These are phyloP conservation scores for Sebastes cheni DNA, from an alignment of 2,797 vertebrate species.

Conservation along the genomic window DNA sequence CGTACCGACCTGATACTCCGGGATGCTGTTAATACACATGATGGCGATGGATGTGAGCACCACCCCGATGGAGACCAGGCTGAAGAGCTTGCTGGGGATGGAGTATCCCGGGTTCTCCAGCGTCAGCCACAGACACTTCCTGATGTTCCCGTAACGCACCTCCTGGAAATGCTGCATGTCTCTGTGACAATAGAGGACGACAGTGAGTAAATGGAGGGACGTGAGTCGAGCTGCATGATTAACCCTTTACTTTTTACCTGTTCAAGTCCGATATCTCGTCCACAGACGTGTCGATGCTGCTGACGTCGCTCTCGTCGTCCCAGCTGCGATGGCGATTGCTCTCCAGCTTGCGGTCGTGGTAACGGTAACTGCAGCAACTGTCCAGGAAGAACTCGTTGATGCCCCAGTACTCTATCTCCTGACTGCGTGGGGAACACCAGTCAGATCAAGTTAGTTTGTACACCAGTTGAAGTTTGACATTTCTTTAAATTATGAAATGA, in stretches of 20 bases:
- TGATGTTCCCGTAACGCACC: slow-evolving; percentile 86
- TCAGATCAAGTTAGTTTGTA: background rate
- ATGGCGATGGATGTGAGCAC: slow-evolving; percentile 92
- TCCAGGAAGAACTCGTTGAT: slow-evolving; percentile 97
- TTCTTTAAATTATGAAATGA: background rate
- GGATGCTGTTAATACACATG: slow-evolving; percentile 98
- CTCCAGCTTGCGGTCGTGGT: slow-evolving; percentile 93
- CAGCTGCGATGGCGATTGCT: slow-evolving; percentile 88
- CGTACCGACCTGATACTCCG: slow-evolving; percentile 86
- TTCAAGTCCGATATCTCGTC: slow-evolving; percentile 90
- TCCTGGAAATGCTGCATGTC: slow-evolving; percentile 91
- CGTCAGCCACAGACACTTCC: slow-evolving; percentile 94
- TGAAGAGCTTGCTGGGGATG: slow-evolving; percentile 96
- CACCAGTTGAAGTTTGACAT: background rate
- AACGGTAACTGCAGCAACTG: slow-evolving; percentile 94
- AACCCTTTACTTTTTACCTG: slow-evolving; percentile 29
- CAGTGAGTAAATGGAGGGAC: too few species aligned
- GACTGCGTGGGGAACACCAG: slow-evolving; percentile 65
- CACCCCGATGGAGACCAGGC: slow-evolving; percentile 92
- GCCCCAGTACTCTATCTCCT: slow-evolving; percentile 99
- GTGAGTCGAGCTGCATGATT: background rate
- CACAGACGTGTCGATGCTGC: slow-evolving; percentile 91
- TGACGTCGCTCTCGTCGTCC: slow-evolving; percentile 95
- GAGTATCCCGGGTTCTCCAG: slow-evolving; percentile 98
- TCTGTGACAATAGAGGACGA: slow-evolving; percentile 44